Conservation (phyloP, 2,797 vertebrate species). For the Adelosebastes latens region DNA sequence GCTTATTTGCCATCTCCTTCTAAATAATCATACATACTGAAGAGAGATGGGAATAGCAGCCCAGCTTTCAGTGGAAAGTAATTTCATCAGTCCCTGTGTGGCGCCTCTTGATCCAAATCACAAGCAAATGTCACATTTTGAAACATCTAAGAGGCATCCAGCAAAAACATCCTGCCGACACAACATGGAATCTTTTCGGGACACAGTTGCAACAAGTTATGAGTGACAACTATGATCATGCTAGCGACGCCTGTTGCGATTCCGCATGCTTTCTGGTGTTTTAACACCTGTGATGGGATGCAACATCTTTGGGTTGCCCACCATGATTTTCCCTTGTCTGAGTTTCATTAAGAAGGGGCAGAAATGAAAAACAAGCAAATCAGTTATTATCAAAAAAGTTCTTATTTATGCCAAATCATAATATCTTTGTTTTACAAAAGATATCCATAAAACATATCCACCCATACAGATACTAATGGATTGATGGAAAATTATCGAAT, state of each 20-base stretch:
- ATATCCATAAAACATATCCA: background rate
- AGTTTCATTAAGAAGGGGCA: background rate
- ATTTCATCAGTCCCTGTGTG: constrained; percentile 50
- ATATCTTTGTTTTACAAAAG: background rate
- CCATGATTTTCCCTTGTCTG: constrained; percentile 21
- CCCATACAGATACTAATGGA: background rate
- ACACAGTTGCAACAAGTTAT: constrained; percentile 58
- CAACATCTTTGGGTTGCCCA: constrained; percentile 27
- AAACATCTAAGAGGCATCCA: constrained; percentile 47
- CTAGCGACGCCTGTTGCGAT: constrained; percentile 68
- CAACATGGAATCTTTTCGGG: constrained; percentile 57
- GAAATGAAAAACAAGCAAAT: background rate
- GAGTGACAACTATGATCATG: constrained; percentile 79
- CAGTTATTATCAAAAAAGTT: background rate
- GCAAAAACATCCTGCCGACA: constrained; percentile 60
- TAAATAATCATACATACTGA: constrained; percentile 51
- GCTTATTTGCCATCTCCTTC: constrained; percentile 22
- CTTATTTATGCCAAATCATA: background rate
- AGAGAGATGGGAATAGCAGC: constrained; percentile 36
- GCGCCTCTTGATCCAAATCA: constrained; percentile 55
- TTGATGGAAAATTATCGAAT: background rate
- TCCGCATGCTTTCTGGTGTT: constrained; percentile 64
- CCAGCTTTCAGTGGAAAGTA: constrained; percentile 45
- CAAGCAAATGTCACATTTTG: constrained; percentile 52
- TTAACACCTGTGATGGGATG: constrained; percentile 64